phyloP scores from a whole-genome alignment of 2,888 invertebrate genomes.

The Volucella bombylans region DNA sequence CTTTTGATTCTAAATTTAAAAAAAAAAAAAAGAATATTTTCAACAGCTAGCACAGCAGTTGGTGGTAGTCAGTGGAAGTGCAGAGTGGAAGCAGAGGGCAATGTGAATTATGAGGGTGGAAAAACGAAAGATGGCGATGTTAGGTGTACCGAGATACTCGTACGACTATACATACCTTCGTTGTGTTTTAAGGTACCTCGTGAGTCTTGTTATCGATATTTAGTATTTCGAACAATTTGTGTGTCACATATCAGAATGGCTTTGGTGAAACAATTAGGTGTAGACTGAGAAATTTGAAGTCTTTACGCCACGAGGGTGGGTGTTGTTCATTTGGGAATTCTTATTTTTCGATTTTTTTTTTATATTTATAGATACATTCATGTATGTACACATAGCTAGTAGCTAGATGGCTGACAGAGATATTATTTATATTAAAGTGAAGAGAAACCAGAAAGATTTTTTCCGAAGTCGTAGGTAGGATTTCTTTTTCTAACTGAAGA shows the following conservation, averaged over 20 bases:
- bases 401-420: no score
- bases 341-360: no score
- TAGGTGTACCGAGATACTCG: not conserved
- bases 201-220: not conserved
- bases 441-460: no score
- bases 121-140: slow-evolving; percentile 50
- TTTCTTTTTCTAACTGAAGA: no score
- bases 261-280: slow-evolving; percentile 62
- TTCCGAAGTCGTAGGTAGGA: no score
- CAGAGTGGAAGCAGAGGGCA: not conserved
- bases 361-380: no score
- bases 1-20: slow-evolving; percentile 55
- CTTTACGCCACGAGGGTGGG: slow-evolving; percentile 48
- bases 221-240: not conserved
- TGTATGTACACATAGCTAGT: no score
- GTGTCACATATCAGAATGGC: slow-evolving; percentile 50
- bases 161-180: not conserved
- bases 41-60: no score
- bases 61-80: no score
- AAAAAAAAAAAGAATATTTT: slow-evolving; percentile 6
- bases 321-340: slow-evolving; percentile 21
- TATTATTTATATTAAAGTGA: no score
- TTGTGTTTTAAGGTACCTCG: not conserved
- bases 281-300: slow-evolving; percentile 46
- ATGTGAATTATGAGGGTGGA: slow-evolving; percentile 60